Evolutionary conservation across 2,797 vertebrate genomes (phyloP), one percentile per base, ranked within the genome.

Genomic region (Sandelia bainsii): DNA sequence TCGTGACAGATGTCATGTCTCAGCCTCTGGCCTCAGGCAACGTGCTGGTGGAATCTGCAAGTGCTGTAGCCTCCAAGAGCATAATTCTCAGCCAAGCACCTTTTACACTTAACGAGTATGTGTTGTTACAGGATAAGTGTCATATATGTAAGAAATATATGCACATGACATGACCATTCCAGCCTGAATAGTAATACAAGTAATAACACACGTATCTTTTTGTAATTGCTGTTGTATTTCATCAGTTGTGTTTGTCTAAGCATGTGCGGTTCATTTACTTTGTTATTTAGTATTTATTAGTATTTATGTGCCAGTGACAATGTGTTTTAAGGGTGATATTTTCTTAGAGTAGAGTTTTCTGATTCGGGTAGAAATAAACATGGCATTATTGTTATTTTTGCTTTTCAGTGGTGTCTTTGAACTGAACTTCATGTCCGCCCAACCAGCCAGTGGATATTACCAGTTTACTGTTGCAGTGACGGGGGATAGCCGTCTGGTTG

Each of bases 371-470:
- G 17, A 16, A 22, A 50, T 8, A 19, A 40, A 2, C 2, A 34
- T 10, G n/a, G 6, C n/a, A 2, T 58, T 6, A 19, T 23, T 46
- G 1, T 54, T 42, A 14, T 39, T 59, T 49, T 29, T 72, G 53
- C 23, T 25, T 25, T 81, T 68, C 64, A 99, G 98, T 75, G 96
- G 96, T 0, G 3, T 94, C 74, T 99, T 98, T 94, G 96, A 98
- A 79, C 87, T 99, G 79, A 97, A 99, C 91, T 99, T 99, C 87
- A 96, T 97, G 96, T 94, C 88, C 63, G 93, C 58, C 81, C 96
- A 97, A 76, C 96, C 97, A 67, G 93, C 96, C 27, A 99, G 98
- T 65, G 98, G 98, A 45, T 99, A 99, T 87, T 99, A 99, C 61
- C 96, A 98, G 89, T 99, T 99, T 79, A 94, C 94, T 4, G 80